phyloP scores from a whole-genome alignment of 1,140 invertebrate genomes.

The Littorina saxatilis region DNA sequence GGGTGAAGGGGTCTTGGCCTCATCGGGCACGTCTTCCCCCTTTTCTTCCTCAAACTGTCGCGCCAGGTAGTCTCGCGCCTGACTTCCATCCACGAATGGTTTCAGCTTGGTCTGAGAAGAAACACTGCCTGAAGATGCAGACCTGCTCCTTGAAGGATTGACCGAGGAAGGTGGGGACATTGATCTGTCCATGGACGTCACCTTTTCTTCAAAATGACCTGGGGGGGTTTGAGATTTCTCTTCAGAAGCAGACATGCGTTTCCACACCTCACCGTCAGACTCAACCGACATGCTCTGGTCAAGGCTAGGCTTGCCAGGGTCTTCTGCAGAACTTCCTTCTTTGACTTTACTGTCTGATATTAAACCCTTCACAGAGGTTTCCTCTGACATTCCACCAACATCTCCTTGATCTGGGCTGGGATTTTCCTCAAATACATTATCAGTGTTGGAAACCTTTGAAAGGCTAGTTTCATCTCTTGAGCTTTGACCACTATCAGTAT shows the following conservation, averaged over 20 bases:
- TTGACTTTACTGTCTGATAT: not conserved
- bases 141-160: not conserved
- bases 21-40: not conserved
- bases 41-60: conserved; percentile 62
- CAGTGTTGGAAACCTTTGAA: too few species aligned
- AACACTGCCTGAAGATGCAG: conserved; percentile 22
- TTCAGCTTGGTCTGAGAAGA: conserved; percentile 25
- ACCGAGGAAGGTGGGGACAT: not conserved
- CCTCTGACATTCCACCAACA: not conserved
- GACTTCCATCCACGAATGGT: conserved; percentile 61
- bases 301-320: not conserved
- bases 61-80: conserved; percentile 67
- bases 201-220: conserved; percentile 21
- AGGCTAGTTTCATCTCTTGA: too few species aligned
- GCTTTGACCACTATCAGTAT: too few species aligned
- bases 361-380: not conserved
- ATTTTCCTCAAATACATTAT: too few species aligned
- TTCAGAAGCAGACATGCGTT: conserved; percentile 29
- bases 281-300: conserved; percentile 8
- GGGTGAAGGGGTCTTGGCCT: not conserved
- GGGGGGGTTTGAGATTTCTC: not conserved
- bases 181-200: conserved; percentile 24
- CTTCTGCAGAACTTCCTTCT: not conserved
- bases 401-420: not conserved
- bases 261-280: conserved; percentile 42